phyloP scores from a whole-genome alignment of 2,888 invertebrate genomes.

The Neoaliturus tenellus region DNA sequence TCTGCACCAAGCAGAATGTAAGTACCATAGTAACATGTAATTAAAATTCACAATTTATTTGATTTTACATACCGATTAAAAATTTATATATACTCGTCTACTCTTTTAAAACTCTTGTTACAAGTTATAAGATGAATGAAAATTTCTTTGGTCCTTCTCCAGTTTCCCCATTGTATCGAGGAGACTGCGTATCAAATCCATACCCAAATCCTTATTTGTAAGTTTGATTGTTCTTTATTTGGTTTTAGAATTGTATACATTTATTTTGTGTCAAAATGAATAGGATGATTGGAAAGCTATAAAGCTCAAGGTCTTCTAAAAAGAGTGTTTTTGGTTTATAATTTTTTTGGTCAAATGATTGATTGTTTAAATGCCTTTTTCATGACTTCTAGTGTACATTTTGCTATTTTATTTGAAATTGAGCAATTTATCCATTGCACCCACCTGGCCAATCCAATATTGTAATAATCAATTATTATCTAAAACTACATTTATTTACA shows the following conservation, averaged over 20 bases:
- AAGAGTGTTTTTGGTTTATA: no score
- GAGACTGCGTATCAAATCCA: background rate
- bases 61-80: background rate
- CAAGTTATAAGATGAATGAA: background rate
- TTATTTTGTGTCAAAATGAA: no score
- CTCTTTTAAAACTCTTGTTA: background rate
- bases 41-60: background rate
- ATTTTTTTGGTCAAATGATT: no score
- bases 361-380: no score
- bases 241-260: background rate
- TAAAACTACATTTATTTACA: no score
- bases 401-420: no score
- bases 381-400: no score
- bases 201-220: constrained; percentile 36
- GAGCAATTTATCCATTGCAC: no score
- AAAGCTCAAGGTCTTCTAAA: no score
- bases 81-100: background rate
- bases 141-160: constrained; percentile 22
- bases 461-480: no score
- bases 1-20: background rate
- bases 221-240: background rate
- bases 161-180: constrained; percentile 1
- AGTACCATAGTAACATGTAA: background rate
- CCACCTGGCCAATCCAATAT: no score
- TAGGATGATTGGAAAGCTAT: no score